Evolutionary conservation across 2,113 vertebrate species (phyloP), one percentile per base, ranked within the genome.

Genomic region (Mastomys natalensis): DNA sequence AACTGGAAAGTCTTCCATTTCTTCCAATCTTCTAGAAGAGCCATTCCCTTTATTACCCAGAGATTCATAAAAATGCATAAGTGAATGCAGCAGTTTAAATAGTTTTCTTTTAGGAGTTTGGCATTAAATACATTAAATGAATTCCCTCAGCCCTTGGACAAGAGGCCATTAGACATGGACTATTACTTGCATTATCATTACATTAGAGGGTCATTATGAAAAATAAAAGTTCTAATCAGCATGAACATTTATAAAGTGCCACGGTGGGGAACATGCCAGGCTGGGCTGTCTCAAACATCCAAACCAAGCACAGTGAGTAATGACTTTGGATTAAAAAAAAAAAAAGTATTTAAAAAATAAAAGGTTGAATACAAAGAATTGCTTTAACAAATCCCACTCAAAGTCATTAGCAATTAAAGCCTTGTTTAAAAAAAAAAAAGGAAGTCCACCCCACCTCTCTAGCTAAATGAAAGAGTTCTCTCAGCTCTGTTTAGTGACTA

Each of bases 171-270:
- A 98, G 98, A 95, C 96, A 98, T 95, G 97, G 98, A 81, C 97
- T 98, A 98, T 98, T 98, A 97, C 97, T 98, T 98, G 96, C 92
- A 96, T 98, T 98, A 98, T 98, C 97, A 92, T 98, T 98, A 97
- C 95, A 97, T 98, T 98, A 97, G 93, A 87, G 96, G 86, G 97
- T 97, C 97, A 98, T 98, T 97, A 98, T 81, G 96, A 98, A 98
- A 98, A 98, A 97, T 95, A 98, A 96, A 98, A 98, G 78, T 97
- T 98, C 94, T 97, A 97, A 98, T 98, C 94, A 96, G 96, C 94
- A 98, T 51, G 94, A 97, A 95, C 96, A 96, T 98, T 98, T 98
- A 97, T 93, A 94, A 98, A 98, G 93, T 84, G 94, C 91, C 95
- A 53, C 55, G 64, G 89, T 95, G 89, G 97, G 66, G 97, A 98